A percentile compares a stretch with the other conserved stretches of the same genome.
Conservation (phyloP, 2,888 invertebrate species). For the Andrena bicolor region DNA sequence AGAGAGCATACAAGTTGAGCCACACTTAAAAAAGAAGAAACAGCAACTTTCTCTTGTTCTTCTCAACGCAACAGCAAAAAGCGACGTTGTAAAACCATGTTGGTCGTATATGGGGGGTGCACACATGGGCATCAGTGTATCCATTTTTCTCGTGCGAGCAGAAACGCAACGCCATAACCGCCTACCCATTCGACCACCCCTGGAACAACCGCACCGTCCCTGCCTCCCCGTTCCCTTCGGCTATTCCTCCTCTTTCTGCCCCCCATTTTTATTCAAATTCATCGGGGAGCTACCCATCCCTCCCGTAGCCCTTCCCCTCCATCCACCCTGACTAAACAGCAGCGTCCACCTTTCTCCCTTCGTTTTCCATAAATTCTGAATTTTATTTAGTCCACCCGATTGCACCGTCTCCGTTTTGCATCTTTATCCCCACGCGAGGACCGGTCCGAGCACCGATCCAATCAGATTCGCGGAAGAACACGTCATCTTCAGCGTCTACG, state of each 20-base stretch:
- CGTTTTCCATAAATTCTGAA: conserved; percentile 83
- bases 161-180: conserved; percentile 70
- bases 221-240: conserved; percentile 13
- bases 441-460: not conserved
- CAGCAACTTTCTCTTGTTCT: not conserved
- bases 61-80: conserved; percentile 32
- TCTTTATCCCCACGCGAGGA: conserved; percentile 29
- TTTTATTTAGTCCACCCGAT: conserved; percentile 80
- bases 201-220: conserved; percentile 32
- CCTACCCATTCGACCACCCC: conserved; percentile 68
- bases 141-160: conserved; percentile 61
- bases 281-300: conserved; percentile 51
- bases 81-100: conserved; percentile 50
- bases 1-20: not conserved
- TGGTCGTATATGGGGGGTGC: conserved; percentile 30
- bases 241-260: conserved; percentile 50
- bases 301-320: conserved; percentile 25
- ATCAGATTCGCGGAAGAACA: not conserved
- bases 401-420: conserved; percentile 29
- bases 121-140: conserved; percentile 44
- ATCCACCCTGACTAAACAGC: conserved; percentile 20
- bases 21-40: not conserved
- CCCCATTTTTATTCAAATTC: conserved; percentile 77
- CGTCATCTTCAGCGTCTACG: not conserved
- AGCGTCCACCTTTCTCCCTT: conserved; percentile 57